A percentile compares a stretch with the other conserved stretches of the same genome.
phyloP scores from a whole-genome alignment of 1,140 invertebrate genomes.

The Cepaea nemoralis region DNA sequence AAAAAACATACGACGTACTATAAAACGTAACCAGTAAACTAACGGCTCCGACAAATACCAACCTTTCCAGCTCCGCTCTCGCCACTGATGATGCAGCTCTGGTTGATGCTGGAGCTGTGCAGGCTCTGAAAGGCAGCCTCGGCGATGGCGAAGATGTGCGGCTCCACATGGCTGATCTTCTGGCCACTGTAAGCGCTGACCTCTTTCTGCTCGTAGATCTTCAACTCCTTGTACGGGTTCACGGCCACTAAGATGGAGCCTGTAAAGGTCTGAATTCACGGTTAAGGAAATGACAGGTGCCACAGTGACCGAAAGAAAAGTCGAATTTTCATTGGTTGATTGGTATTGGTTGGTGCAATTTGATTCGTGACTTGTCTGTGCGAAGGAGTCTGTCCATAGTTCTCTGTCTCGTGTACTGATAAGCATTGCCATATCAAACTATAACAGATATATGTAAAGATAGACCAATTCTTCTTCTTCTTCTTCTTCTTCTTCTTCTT shows the following conservation, averaged over 20 bases:
- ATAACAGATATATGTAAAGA: too few relatives aligned
- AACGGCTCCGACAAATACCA: constrained; percentile 73
- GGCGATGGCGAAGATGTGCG: constrained; percentile 98
- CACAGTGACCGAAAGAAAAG: too few relatives aligned
- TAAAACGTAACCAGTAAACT: constrained; percentile 1
- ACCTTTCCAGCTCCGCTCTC: constrained; percentile 99
- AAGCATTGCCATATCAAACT: too few relatives aligned
- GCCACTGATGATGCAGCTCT: constrained; percentile 85
- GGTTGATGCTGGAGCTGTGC: constrained; percentile 85
- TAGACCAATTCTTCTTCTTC: background rate
- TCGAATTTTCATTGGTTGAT: too few relatives aligned
- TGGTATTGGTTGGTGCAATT: too few relatives aligned
- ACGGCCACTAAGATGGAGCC: constrained; percentile 97
- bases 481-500: background rate
- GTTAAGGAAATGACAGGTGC: constrained; percentile 55
- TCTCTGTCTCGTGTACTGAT: too few relatives aligned
- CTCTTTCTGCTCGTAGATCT: constrained; percentile 76
- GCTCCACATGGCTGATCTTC: constrained; percentile 96
- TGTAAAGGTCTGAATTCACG: constrained; percentile 87
- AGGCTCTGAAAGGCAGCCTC: constrained; percentile 96
- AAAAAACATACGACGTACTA: background rate
- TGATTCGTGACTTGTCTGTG: too few relatives aligned
- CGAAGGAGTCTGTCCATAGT: too few relatives aligned
- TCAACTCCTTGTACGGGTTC: constrained; percentile 94
- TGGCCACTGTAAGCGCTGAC: constrained; percentile 88